Evolutionary conservation across 37 sponge, comb jelly and placozoan genomes (phyloP).

Genomic region (Halichondria panicea): DNA sequence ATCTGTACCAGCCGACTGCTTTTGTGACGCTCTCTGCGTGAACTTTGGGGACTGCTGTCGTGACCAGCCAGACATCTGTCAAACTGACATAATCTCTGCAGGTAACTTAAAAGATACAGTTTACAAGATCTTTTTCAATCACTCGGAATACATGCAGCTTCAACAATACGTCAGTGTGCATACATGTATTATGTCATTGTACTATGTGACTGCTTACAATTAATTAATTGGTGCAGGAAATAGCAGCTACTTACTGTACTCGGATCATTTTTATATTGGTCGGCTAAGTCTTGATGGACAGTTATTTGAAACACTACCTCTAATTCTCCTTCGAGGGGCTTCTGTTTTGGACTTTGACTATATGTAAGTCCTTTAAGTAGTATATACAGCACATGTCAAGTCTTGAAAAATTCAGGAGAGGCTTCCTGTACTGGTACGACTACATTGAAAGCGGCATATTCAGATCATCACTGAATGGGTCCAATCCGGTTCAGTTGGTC

Average conservation of each 20-base stretch:
- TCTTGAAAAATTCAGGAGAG: constrained; percentile 4
- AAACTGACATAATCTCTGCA: background rate
- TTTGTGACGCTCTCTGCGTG: constrained; percentile 21
- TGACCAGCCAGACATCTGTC: constrained; percentile 9
- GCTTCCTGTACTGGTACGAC: constrained; percentile 41
- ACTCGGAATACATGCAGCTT: background rate
- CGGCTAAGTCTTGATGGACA: constrained; percentile 17
- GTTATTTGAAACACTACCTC: background rate
- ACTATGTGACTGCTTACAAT: background rate
- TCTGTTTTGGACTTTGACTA: constrained; percentile 37
- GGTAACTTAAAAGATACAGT: background rate
- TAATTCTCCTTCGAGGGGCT: background rate
- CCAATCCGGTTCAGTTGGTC: background rate
- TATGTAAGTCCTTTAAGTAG: constrained; percentile 21
- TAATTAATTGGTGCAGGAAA: constrained; percentile 1
- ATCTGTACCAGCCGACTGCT: constrained; percentile 18
- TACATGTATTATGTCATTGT: background rate
- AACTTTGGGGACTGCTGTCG: constrained; percentile 20
- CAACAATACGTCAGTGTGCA: background rate
- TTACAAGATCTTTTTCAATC: background rate
- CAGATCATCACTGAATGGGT: constrained; percentile 15
- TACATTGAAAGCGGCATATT: background rate
- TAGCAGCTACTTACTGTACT: constrained; percentile 32
- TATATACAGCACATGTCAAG: background rate
- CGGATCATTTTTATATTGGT: constrained; percentile 10